Evolutionary conservation across 1,140 invertebrate genomes (phyloP), one percentile per base, ranked within the genome.

Genomic region (Doryteuthis pealeii): DNA sequence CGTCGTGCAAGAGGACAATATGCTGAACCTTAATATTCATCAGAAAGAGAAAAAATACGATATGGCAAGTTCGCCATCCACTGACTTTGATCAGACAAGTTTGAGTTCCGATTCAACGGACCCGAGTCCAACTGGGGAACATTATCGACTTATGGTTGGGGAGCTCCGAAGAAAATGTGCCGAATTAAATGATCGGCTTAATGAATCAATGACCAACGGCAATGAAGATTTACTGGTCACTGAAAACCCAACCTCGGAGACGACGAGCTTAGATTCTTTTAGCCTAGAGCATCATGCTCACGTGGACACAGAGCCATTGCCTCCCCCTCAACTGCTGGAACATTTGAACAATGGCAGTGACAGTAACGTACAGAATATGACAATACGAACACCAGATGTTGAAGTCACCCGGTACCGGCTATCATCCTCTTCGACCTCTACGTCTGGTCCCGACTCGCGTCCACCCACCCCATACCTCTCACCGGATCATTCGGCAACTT

Each of bases 391-490:
- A n/a, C 84, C 84, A 6, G 83, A 85, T 69, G 82, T 86, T 71
- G 77, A 78, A 32, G 79, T 85, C 1, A 83, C 80, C 22, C 75
- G 80, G 28, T 78, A 68, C 33, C 68, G 78, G 26, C 72, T 70
- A 30, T 85, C 82, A 49, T 79, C 78, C 12, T 84, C 85, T 22
- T 84, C 85, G 26, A 82, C 84, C n/a, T 80, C 84, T 43, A 87
- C 85, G 10, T 87, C 86, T 12, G 86, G 86, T 1, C 86, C 86
- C 28, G 86, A 87, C 72, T 86, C 85, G 0, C 73, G 74, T 28
- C 86, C 86, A 14, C 79, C 82, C 15, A 83, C 82, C 65, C 83
- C 84, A 12, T 80, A 78, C 67, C 80, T 80, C 0, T 83, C 85
- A 10, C 77, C 77, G 14, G 74, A 35, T 1, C 76, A 79, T 2